Conservation (phyloP, 2,797 vertebrate genomes). For the Microhierax caerulescens region DNA sequence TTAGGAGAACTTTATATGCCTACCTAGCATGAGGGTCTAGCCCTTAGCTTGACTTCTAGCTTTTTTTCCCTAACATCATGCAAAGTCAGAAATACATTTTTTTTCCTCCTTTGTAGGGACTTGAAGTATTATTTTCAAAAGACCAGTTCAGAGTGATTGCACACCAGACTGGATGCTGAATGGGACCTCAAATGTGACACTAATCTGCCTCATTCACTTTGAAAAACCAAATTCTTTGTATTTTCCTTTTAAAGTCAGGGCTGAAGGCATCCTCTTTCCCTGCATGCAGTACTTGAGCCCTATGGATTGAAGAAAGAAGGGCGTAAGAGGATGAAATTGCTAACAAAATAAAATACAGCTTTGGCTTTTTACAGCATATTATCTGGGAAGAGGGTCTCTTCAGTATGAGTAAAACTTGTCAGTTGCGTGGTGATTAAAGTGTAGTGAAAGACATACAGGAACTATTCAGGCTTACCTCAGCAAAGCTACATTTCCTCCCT, state of each 20-base stretch:
- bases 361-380: slow-evolving; percentile 3
- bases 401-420: not conserved
- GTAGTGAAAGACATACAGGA: not conserved
- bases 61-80: not conserved
- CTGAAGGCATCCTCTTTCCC: not conserved
- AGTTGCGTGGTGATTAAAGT: not conserved
- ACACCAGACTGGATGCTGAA: not conserved
- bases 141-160: not conserved
- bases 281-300: not conserved
- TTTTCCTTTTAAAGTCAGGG: slow-evolving; percentile 1
- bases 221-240: not conserved
- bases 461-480: not conserved
- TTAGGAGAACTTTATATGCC: not conserved
- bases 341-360: not conserved
- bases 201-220: slow-evolving; percentile 5
- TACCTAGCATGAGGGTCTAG: not conserved
- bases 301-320: not conserved
- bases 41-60: not conserved
- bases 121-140: not conserved
- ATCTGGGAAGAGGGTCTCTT: not conserved
- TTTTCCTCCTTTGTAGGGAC: not conserved
- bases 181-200: not conserved
- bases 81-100: not conserved
- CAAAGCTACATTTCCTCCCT: not conserved
- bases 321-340: not conserved